phyloP scores from a whole-genome alignment of 2,888 invertebrate genomes.

The Cosmia trapezina region DNA sequence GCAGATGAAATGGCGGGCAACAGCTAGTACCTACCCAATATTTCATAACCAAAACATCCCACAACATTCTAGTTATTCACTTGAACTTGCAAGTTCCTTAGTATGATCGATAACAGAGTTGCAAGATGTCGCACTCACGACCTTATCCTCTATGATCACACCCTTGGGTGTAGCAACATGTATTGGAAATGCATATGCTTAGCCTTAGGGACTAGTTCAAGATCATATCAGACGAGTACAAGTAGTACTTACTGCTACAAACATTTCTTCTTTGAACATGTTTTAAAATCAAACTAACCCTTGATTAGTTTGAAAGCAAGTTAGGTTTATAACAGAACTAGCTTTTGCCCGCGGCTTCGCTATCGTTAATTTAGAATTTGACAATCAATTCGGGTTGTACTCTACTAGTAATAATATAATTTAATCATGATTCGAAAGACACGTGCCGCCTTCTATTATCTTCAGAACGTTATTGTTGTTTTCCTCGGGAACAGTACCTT shows the following conservation, averaged over 20 bases:
- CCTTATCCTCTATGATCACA: constrained; percentile 38
- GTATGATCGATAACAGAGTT: constrained; percentile 42
- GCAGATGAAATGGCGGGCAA: too few relatives aligned
- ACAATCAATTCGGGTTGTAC: too few relatives aligned
- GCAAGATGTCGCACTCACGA: constrained; percentile 32
- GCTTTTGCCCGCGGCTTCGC: too few relatives aligned
- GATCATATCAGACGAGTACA: constrained; percentile 10
- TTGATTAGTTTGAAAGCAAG: neutral
- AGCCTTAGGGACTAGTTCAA: constrained; percentile 19
- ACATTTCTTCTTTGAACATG: too few relatives aligned
- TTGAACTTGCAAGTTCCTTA: constrained; percentile 21
- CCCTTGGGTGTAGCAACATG: constrained; percentile 34
- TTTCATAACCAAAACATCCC: neutral
- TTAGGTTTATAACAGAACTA: neutral
- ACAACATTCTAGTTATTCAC: constrained; percentile 1
- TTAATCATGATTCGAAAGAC: too few relatives aligned
- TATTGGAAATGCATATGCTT: constrained; percentile 51
- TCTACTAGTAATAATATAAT: too few relatives aligned
- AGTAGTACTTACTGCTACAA: neutral
- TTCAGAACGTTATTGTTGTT: too few relatives aligned
- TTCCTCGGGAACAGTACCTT: too few relatives aligned
- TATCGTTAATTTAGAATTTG: too few relatives aligned
- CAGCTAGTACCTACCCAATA: neutral
- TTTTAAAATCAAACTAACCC: neutral
- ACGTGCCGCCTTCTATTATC: too few relatives aligned